Percentiles rank a stretch among this genome's conserved stretches.
Conservation (phyloP, 2,888 invertebrate species). For the Trichopoda pennipes region DNA sequence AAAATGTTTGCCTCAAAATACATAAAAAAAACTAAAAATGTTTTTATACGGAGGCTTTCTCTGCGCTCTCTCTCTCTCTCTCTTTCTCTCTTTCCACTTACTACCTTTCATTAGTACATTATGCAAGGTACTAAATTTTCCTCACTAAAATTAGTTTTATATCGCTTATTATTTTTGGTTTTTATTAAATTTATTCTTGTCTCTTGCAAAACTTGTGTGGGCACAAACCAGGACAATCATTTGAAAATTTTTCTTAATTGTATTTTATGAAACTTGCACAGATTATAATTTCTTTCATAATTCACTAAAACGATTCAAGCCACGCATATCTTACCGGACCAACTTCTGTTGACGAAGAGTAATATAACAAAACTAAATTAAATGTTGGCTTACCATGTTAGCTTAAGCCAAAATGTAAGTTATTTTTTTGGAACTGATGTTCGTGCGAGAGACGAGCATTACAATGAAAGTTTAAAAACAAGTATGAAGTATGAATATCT, state of each 20-base stretch:
- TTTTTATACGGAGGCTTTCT: no score
- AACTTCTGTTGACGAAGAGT: slow-evolving; percentile 47
- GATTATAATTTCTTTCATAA: no score
- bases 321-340: slow-evolving; percentile 17
- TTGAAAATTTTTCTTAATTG: slow-evolving; percentile 25
- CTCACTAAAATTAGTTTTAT: neutral
- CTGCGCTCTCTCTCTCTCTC: no score
- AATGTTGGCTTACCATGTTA: slow-evolving; percentile 51
- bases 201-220: slow-evolving; percentile 45
- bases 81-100: no score
- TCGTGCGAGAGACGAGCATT: neutral
- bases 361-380: slow-evolving; percentile 55
- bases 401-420: slow-evolving; percentile 38
- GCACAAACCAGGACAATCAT: slow-evolving; percentile 14
- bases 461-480: neutral
- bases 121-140: no score
- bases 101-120: no score
- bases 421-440: neutral
- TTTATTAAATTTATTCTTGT: slow-evolving; percentile 2
- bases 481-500: neutral
- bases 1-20: no score
- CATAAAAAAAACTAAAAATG: no score
- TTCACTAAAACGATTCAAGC: neutral
- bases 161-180: neutral
- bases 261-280: neutral